Base-by-base conservation (phyloP, 2,888 invertebrate genomes). In the Caenorhabditis panamensis region DNA sequence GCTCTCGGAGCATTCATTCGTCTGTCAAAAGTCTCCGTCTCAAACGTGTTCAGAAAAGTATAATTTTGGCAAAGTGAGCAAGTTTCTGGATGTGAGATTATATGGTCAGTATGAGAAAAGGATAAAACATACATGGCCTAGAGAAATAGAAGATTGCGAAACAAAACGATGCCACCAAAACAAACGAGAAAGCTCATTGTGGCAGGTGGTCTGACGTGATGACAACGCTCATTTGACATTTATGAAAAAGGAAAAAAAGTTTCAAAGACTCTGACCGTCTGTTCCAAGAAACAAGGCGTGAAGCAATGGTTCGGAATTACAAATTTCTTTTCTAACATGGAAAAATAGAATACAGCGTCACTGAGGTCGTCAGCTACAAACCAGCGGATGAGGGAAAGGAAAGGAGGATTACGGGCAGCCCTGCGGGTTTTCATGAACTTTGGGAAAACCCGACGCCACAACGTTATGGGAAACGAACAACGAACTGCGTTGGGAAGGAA, bases 361-460 rank as follows among this genome's bases (percentile, higher is more conserved):
- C n/a, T 20, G 18, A 61, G 31, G 24, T 5, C 20, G 53, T 9
- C 9, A 4, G 31, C 31, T 9, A 31, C 4, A 31, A 31, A 41
- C 41, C 13, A 41, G 13, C 41, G 11, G 13, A 41, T 13, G 41
- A 41, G 13, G 5, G 41, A 13, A 44, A 22, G 37, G 24, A 37
- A 41, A 44, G 71, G 71, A 71, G 71, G 53, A 62, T 53, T 41
- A 69, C 51, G 61, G 53, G 61, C 36, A 53, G 28, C 54, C 54
- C 24, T 13, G n/a, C 37, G 11, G 13, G 59, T 59, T 59, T 41
- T 59, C 59, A 59, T 49, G 36, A 44, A 72, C 63, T 58, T 18
- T 56, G n/a, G 54, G 18, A 31, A 56, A 31, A 18, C 11, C 6
- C 41, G 13, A 47, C 18, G 47, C 3, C 54, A 41, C 11, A 13